phyloP scores from a whole-genome alignment of 2,888 invertebrate genomes.

The Odontothrips loti region DNA sequence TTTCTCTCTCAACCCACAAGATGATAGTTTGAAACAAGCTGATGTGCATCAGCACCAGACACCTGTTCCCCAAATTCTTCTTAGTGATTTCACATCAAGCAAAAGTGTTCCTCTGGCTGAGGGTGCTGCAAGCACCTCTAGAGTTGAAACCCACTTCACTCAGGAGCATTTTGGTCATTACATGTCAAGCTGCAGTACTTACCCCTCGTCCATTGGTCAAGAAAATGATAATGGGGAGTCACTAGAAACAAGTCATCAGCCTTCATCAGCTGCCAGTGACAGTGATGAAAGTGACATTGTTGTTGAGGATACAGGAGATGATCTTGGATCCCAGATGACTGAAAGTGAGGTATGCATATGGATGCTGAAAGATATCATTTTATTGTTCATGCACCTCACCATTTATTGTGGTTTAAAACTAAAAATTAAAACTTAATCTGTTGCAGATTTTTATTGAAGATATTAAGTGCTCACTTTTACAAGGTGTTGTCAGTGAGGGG shows the following conservation, averaged over 20 bases:
- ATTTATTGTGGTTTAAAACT: too few relatives aligned
- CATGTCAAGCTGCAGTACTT: neutral
- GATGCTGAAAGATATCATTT: neutral
- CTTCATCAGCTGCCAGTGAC: slow-evolving; percentile 31
- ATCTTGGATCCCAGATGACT: slow-evolving; percentile 27
- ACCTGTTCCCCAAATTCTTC: neutral
- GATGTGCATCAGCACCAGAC: neutral
- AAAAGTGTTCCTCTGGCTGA: neutral
- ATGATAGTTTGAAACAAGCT: neutral
- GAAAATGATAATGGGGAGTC: neutral
- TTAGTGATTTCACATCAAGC: neutral
- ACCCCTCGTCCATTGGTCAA: neutral
- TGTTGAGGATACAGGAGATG: slow-evolving; percentile 38
- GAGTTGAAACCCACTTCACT: neutral
- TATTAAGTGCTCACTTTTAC: neutral
- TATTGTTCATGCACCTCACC: too few relatives aligned
- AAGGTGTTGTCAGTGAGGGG: neutral
- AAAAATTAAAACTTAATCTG: neutral
- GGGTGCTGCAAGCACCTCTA: neutral
- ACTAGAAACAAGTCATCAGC: neutral
- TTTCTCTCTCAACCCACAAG: neutral
- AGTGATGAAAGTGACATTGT: slow-evolving; percentile 37
- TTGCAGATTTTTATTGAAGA: slow-evolving; percentile 21
- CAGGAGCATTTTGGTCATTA: neutral
- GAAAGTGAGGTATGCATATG: slow-evolving; percentile 35